Conservation (phyloP, 30 jellyfish, hydroid and myxozoan genomes). For the Morbakka virulenta region DNA sequence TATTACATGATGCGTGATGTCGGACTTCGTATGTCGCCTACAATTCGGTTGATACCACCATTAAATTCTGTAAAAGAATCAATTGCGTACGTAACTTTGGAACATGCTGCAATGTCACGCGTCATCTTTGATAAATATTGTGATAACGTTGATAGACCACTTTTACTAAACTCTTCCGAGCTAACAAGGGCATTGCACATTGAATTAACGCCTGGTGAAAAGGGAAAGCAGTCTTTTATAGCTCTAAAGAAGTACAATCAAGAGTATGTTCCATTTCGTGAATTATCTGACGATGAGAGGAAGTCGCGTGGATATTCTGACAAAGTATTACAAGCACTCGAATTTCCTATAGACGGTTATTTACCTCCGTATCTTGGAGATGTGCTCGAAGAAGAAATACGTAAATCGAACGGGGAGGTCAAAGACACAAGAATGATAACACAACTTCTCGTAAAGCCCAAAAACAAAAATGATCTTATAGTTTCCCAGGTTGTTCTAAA, state of each 20-base stretch:
- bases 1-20: background rate
- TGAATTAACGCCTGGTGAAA: background rate
- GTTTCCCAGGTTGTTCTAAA: background rate
- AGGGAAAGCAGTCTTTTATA: background rate
- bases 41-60: background rate
- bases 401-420: background rate
- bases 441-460: background rate
- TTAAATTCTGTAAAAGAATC: background rate
- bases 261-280: background rate
- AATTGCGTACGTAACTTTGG: background rate
- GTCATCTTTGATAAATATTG: background rate
- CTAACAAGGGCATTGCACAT: background rate
- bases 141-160: background rate
- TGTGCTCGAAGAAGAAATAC: background rate
- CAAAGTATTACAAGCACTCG: background rate
- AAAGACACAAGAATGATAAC: background rate
- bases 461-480: background rate
- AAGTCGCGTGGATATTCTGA: background rate
- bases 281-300: background rate
- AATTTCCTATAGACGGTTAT: background rate
- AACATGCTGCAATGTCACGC: background rate
- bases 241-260: background rate
- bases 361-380: background rate
- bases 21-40: background rate
- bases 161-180: background rate